Evolutionary conservation across 1,140 invertebrate genomes (phyloP).

Genomic region (Dendrolimus kikuchii): DNA sequence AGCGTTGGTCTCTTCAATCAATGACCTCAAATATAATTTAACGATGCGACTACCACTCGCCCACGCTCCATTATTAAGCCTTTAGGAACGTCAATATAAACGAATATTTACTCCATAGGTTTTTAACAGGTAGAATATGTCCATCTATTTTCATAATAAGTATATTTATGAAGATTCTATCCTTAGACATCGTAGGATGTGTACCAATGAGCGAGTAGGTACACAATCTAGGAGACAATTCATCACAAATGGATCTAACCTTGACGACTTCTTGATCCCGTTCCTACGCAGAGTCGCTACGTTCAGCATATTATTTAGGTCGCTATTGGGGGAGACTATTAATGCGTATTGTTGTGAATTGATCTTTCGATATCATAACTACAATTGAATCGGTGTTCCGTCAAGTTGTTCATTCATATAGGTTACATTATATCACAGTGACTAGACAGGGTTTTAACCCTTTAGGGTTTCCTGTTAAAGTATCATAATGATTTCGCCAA

Average conservation of each 20-base stretch:
- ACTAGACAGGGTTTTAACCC: not conserved
- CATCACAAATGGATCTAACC: constrained; percentile 64
- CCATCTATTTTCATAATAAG: constrained; percentile 2
- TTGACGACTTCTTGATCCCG: constrained; percentile 62
- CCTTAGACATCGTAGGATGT: constrained; percentile 14
- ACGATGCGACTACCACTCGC: constrained; percentile 42
- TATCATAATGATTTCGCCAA: constrained; percentile 24
- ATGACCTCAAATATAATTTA: constrained; percentile 55
- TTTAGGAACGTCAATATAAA: constrained; percentile 31
- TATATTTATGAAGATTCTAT: constrained; percentile 4
- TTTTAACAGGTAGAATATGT: constrained; percentile 20
- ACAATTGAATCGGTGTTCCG: not conserved
- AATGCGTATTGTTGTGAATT: constrained; percentile 11
- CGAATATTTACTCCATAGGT: constrained; percentile 33
- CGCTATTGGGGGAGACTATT: constrained; percentile 26
- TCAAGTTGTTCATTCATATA: too few relatives aligned
- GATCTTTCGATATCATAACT: too few relatives aligned
- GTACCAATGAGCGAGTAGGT: constrained; percentile 22
- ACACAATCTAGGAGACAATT: constrained; percentile 42
- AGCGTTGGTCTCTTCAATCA: constrained; percentile 38
- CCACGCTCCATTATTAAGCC: constrained; percentile 32
- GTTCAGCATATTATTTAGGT: constrained; percentile 46
- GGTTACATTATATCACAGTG: too few relatives aligned
- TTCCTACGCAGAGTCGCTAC: constrained; percentile 53
- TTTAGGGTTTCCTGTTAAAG: not conserved